A percentile compares a stretch with the other conserved stretches of the same genome.
These are phyloP conservation scores for Falco punctatus DNA, from an alignment of 2,113 vertebrate genomes.

Conservation along the genomic window DNA sequence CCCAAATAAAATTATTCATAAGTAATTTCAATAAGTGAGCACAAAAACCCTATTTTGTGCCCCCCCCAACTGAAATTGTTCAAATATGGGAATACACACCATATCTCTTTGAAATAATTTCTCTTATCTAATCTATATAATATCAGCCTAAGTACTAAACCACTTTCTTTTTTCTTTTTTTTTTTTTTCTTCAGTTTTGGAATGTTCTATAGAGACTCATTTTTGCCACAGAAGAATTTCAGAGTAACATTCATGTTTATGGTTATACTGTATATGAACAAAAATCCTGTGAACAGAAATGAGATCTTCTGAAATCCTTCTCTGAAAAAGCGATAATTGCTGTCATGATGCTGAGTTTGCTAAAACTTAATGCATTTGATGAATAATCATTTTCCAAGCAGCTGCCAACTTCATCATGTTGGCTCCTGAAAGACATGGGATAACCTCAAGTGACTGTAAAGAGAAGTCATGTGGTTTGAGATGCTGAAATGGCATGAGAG, in stretches of 20 bases:
- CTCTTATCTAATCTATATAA: background rate
- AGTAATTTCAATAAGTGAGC: background rate
- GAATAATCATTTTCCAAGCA: background rate
- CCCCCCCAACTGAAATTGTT: background rate
- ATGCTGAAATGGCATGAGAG: background rate
- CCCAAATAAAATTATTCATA: background rate
- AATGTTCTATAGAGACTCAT: background rate
- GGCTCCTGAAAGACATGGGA: background rate
- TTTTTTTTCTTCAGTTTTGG: background rate
- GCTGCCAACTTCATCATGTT: background rate
- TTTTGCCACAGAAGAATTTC: background rate
- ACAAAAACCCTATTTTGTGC: fast-evolving
- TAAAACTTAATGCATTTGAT: background rate
- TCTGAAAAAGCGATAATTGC: background rate
- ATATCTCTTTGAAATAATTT: background rate
- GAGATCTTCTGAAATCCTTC: background rate
- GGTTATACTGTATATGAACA: background rate
- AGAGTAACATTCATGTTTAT: background rate
- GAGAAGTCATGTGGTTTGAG: background rate
- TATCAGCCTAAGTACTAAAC: background rate
- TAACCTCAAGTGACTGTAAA: background rate
- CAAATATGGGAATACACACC: background rate
- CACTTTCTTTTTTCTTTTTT: fast-evolving
- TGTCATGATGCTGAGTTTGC: background rate
- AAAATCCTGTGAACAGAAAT: background rate